Evolutionary conservation across 1,140 invertebrate species (phyloP).

Genomic region (Tribolium castaneum): DNA sequence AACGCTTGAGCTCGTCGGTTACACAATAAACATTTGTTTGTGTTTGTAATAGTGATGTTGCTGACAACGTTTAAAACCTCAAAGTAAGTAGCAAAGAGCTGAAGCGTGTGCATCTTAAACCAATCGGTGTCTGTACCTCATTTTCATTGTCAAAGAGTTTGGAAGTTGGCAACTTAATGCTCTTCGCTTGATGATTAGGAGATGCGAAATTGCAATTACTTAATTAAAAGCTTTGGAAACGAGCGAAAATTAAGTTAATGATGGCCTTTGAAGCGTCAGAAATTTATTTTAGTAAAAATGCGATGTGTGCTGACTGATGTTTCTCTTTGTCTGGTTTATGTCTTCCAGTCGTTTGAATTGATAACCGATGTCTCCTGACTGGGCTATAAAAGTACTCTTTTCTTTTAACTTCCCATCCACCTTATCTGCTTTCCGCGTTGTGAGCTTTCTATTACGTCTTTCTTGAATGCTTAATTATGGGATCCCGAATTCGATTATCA

Average conservation of each 20-base stretch:
- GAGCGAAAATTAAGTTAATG: slow-evolving; percentile 54
- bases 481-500: slow-evolving; percentile 35
- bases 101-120: too few relatives aligned
- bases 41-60: slow-evolving; percentile 2
- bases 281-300: too few relatives aligned
- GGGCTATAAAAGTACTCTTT: slow-evolving; percentile 44
- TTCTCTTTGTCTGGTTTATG: slow-evolving; percentile 58
- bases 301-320: slow-evolving; percentile 55
- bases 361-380: slow-evolving; percentile 51
- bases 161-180: background rate
- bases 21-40: slow-evolving; percentile 26
- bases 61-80: slow-evolving; percentile 4
- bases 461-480: slow-evolving; percentile 38
- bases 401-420: slow-evolving; percentile 38
- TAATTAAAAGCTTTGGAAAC: slow-evolving; percentile 53
- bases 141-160: background rate
- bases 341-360: slow-evolving; percentile 51
- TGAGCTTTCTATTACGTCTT: slow-evolving; percentile 39
- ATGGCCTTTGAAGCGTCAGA: slow-evolving; percentile 28
- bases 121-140: too few relatives aligned
- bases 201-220: slow-evolving; percentile 56
- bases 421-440: slow-evolving; percentile 46
- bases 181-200: slow-evolving; percentile 6
- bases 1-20: background rate
- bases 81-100: slow-evolving; percentile 2